phyloP scores from a whole-genome alignment of 2,797 vertebrate species.

The Australoheros facetus region DNA sequence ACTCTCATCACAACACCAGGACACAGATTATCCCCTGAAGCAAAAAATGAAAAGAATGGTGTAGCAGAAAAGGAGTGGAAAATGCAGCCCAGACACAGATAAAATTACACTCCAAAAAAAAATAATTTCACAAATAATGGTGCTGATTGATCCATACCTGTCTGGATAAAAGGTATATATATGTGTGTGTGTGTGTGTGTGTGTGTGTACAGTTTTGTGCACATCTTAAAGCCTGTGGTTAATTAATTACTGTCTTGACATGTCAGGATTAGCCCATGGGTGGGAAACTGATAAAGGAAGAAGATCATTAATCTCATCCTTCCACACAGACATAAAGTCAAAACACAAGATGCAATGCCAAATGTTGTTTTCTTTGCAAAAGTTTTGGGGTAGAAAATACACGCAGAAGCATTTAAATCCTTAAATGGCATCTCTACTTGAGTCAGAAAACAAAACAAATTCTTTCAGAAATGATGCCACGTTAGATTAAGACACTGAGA shows the following conservation, averaged over 20 bases:
- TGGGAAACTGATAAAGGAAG: slow-evolving; percentile 52
- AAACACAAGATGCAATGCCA: slow-evolving; percentile 4
- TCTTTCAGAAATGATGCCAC: neutral
- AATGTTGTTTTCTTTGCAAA: neutral
- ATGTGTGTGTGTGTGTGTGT: slow-evolving; percentile 3
- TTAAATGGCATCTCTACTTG: neutral
- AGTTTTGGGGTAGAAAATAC: neutral
- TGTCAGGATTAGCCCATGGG: slow-evolving; percentile 56
- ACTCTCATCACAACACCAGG: neutral
- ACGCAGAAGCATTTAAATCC: neutral
- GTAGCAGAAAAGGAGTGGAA: neutral
- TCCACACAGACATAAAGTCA: slow-evolving; percentile 14
- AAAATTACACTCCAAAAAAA: neutral
- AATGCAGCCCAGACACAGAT: neutral
- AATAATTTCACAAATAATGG: neutral
- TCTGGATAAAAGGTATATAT: slow-evolving; percentile 9
- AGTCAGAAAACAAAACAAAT: neutral
- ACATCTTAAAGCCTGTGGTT: slow-evolving; percentile 40
- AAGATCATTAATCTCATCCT: slow-evolving; percentile 37
- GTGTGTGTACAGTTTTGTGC: slow-evolving; percentile 17
- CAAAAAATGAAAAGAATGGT: neutral
- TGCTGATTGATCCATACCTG: slow-evolving; percentile 58
- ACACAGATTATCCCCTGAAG: neutral
- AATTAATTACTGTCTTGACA: slow-evolving; percentile 68
- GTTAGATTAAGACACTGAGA: no score